Evolutionary conservation across 53 echinoderm and acorn worm genomes (phyloP), one percentile per base, ranked within the genome.

Genomic region (Luidia sarsii): DNA sequence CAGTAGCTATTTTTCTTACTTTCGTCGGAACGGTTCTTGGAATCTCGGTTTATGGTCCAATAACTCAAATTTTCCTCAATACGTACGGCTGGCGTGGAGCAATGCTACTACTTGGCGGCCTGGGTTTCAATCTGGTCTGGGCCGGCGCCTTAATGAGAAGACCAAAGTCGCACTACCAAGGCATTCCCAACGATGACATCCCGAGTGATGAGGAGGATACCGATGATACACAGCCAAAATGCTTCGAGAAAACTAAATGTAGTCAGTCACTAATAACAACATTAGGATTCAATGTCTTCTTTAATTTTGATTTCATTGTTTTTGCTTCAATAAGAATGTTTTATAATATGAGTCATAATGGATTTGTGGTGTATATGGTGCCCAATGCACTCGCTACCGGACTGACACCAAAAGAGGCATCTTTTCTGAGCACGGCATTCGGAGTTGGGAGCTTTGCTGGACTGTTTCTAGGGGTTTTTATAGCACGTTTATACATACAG

Each of bases 71-170:
- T 23, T 46, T 82, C 10, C 21, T 57, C 31, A 45, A 68, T 4
- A 68, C 68, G 1, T 82, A 68, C 59, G 82, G 82, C 22, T 83
- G 83, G 83, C 36, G 83, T 59, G 83, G 83, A 15, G 61, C 83
- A 25, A 48, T 83, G 83, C 34, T 70, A 1, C 61, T 83, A 4
- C 48, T 83, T 0, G 71, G 70, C 23, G 83, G 65, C 0, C 4
- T 49, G 7, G 35, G 48, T 13, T 62, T 70, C 24, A 28, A 61
- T 48, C 7, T 83, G 7, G 14, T 36, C 24, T 20, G 52, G 15
- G 15, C 33, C 24, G 83, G 83, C 33, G 1, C 62, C 2, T 19
- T 83, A 18, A 14, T 71, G 6, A 70, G 71, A 45, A 39, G 67
- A 24, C 67, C 67, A 0, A 37, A 48, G 4, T 21, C 4, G 1